Evolutionary conservation across 2,797 vertebrate genomes (phyloP).

Genomic region (Buphagus erythrorhynchus): DNA sequence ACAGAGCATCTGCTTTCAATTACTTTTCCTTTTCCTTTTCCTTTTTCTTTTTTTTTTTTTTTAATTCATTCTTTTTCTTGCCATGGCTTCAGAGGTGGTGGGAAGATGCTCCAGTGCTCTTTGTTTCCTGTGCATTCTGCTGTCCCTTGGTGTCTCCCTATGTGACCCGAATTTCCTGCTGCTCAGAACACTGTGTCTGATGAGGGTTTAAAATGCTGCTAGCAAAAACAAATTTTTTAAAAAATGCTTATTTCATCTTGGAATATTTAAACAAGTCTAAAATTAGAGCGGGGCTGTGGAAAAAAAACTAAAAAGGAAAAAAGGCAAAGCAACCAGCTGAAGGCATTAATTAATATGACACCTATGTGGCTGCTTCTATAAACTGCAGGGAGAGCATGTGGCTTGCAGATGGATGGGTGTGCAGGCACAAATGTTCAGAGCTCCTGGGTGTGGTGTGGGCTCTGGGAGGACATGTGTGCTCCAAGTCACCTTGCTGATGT

Average conservation of each 20-base stretch:
- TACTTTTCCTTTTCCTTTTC: not conserved
- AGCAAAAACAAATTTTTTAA: not conserved
- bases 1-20: not conserved
- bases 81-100: not conserved
- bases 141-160: not conserved
- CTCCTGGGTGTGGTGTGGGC: accelerated
- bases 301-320: not conserved
- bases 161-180: not conserved
- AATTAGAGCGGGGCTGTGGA: not conserved
- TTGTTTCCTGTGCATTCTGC: not conserved
- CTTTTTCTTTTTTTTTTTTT: not conserved
- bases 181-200: not conserved
- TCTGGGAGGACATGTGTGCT: not conserved
- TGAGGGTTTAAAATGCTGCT: slow-evolving; percentile 1
- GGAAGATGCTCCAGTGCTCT: not conserved
- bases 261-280: slow-evolving; percentile 52
- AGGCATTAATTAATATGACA: slow-evolving; percentile 34
- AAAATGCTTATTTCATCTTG: not conserved
- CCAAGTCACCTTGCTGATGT: not conserved
- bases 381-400: not conserved
- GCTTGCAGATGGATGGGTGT: not conserved
- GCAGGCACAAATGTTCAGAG: not conserved
- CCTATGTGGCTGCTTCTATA: not conserved
- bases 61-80: not conserved
- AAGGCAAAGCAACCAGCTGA: not conserved